These are phyloP conservation scores for Paralinhomoeus sp. DNA, from an alignment of 2,888 invertebrate genomes.

Conservation along the genomic window DNA sequence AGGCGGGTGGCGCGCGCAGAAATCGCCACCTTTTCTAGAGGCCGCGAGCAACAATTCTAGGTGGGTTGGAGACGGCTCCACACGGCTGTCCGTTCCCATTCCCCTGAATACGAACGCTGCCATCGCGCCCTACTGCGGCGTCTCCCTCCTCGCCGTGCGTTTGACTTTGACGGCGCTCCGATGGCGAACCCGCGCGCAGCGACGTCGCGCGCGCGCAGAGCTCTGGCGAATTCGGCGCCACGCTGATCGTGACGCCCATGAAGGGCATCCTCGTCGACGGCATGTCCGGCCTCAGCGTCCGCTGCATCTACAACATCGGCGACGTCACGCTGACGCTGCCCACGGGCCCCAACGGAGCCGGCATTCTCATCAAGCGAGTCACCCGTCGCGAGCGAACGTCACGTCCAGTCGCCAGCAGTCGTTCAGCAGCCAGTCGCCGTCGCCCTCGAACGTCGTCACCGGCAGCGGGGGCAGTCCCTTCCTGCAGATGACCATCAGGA, in stretches of 20 bases:
- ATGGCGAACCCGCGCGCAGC: too few relatives aligned
- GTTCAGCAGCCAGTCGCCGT: constrained; percentile 1
- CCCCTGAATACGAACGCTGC: too few relatives aligned
- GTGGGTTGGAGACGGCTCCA: too few relatives aligned
- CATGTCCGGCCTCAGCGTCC: constrained; percentile 5
- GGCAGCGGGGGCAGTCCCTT: constrained; percentile 8
- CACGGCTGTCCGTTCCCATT: too few relatives aligned
- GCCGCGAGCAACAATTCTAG: too few relatives aligned
- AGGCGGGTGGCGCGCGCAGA: neutral
- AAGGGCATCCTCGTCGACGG: constrained; percentile 7
- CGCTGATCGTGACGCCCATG: constrained; percentile 6
- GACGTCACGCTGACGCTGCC: constrained; percentile 8
- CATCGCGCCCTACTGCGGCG: too few relatives aligned
- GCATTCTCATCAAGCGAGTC: constrained; percentile 6
- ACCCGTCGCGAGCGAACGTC: neutral
- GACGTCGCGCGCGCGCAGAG: constrained; percentile 1
- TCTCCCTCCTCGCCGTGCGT: too few relatives aligned
- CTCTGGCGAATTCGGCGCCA: constrained; percentile 6
- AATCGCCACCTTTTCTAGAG: too few relatives aligned
- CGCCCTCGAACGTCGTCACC: constrained; percentile 6
- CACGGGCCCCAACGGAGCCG: constrained; percentile 6
- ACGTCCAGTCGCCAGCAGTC: neutral
- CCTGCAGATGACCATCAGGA: constrained; percentile 7
- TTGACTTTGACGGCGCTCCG: too few relatives aligned
- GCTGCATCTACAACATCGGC: constrained; percentile 6